Conservation (phyloP, 2,888 invertebrate genomes). For the Hoplodrina ambigua region DNA sequence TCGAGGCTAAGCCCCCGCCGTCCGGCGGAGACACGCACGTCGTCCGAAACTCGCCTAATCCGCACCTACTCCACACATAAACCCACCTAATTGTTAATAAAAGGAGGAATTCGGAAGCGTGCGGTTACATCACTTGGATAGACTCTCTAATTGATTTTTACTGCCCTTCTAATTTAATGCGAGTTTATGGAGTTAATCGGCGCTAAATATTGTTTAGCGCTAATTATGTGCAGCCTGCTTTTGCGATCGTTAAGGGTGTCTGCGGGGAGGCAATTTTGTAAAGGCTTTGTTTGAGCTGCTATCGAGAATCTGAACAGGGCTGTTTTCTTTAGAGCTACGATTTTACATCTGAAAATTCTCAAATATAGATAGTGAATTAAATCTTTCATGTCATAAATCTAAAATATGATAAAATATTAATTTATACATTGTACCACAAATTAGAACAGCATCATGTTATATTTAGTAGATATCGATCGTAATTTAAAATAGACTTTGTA, state of each 20-base stretch:
- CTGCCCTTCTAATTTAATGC: conserved; percentile 83
- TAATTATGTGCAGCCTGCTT: conserved; percentile 81
- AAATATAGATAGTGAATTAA: neutral
- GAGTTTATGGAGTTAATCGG: conserved; percentile 82
- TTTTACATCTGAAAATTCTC: conserved; percentile 11
- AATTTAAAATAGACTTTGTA: neutral
- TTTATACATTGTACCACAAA: conserved; percentile 8
- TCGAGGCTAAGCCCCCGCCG: conserved; percentile 86
- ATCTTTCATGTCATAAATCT: neutral
- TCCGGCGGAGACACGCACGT: conserved; percentile 85
- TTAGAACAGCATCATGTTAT: too few relatives aligned
- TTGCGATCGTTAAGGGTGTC: conserved; percentile 72
- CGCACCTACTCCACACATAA: conserved; percentile 88
- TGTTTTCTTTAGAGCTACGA: conserved; percentile 35
- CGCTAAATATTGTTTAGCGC: conserved; percentile 84
- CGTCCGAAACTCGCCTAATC: conserved; percentile 84
- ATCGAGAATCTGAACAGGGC: conserved; percentile 56
- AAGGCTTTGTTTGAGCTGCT: conserved; percentile 68
- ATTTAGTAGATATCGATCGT: conserved; percentile 10
- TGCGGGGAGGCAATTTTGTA: conserved; percentile 66
- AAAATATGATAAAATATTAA: neutral
- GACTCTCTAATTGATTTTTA: conserved; percentile 88
- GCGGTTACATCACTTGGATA: conserved; percentile 84
- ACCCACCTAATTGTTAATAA: conserved; percentile 90
- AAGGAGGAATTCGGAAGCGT: conserved; percentile 86